Conservation (phyloP, 2,113 vertebrate species). For the Tauraco erythrolophus region DNA sequence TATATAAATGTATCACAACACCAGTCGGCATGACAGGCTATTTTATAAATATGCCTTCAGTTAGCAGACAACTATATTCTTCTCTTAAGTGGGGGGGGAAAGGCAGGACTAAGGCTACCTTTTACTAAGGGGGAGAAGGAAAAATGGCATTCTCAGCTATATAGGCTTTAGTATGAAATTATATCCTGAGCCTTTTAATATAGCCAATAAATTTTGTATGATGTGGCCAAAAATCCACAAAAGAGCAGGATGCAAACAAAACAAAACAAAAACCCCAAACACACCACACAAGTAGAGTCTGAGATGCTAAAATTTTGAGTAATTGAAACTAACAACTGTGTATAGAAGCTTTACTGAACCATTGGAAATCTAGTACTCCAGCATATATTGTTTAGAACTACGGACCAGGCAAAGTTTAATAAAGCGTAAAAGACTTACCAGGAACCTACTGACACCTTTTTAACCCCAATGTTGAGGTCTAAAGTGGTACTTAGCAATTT, state of each 20-base stretch:
- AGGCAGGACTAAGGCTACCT: background rate
- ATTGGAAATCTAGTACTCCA: background rate
- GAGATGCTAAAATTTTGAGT: background rate
- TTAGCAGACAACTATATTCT: background rate
- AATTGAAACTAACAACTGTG: background rate
- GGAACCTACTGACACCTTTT: background rate
- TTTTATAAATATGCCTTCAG: slow-evolving; percentile 6
- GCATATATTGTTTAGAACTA: background rate
- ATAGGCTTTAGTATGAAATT: background rate
- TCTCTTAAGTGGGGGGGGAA: background rate
- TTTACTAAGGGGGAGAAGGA: background rate
- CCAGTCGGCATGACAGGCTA: background rate
- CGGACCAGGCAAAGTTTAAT: background rate
- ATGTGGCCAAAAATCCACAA: background rate
- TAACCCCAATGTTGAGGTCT: background rate
- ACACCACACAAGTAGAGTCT: background rate
- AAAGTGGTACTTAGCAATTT: background rate
- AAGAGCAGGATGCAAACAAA: background rate
- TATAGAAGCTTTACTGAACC: background rate
- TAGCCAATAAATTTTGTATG: background rate
- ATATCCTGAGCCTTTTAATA: background rate
- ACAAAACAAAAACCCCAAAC: background rate
- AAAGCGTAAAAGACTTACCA: background rate
- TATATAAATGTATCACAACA: slow-evolving; percentile 37
- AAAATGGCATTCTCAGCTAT: background rate